These are phyloP conservation scores for Oncorhynchus tshawytscha DNA, from an alignment of 2,113 vertebrate species.

Conservation along the genomic window DNA sequence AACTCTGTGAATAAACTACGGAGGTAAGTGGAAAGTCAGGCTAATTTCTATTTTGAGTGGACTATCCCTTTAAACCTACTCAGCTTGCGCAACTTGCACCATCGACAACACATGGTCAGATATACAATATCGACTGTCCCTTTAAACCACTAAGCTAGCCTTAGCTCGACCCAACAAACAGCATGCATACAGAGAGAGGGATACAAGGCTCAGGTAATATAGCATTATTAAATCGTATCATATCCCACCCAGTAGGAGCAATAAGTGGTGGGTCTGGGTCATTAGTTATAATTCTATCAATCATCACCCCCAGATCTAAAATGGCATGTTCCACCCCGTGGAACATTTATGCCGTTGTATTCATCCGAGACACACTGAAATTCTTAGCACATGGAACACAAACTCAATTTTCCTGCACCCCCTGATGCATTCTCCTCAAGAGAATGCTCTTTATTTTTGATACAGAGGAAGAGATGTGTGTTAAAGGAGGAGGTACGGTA, in stretches of 20 bases:
- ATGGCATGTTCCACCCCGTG: slow-evolving; percentile 38
- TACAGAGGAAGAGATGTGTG: neutral
- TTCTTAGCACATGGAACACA: slow-evolving; percentile 46
- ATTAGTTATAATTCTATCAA: slow-evolving; percentile 63
- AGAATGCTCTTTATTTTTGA: neutral
- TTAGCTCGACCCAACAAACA: neutral
- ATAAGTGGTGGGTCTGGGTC: slow-evolving; percentile 38
- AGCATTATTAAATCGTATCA: slow-evolving; percentile 35
- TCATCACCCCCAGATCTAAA: slow-evolving; percentile 48
- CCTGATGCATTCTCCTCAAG: neutral
- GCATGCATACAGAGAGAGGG: neutral
- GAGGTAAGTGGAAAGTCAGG: too few relatives aligned
- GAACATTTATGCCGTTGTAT: slow-evolving; percentile 39
- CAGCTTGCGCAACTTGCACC: neutral
- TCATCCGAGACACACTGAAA: slow-evolving; percentile 47
- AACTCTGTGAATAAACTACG: too few relatives aligned
- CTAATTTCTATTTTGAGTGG: neutral
- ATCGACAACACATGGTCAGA: neutral
- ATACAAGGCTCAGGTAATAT: neutral
- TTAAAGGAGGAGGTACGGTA: too few relatives aligned
- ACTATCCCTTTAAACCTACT: neutral
- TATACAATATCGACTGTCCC: neutral
- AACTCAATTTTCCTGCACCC: slow-evolving; percentile 18
- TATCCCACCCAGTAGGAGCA: slow-evolving; percentile 29
- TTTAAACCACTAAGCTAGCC: neutral